Base-by-base conservation (phyloP, 2,797 vertebrate genomes). In the Brachyalestes nurse region DNA sequence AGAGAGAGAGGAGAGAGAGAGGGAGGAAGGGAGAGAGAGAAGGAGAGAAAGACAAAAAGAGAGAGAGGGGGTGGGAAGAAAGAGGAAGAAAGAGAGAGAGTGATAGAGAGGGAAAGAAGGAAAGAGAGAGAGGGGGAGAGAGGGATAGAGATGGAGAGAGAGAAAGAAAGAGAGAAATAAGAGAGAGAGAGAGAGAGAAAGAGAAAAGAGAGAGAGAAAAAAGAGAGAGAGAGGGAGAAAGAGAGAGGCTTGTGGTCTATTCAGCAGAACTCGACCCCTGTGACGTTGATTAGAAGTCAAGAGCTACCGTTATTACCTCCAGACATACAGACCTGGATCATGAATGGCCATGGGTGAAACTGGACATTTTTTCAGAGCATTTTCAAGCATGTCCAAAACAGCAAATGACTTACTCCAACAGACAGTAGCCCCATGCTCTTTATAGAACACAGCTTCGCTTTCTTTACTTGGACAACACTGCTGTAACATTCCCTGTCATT, bases 401-500 rank as follows among this genome's bases (percentile, higher is more conserved):
- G 69, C 62, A 62, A 78, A 53, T 75, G 51, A 67, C 58, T 73
- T 38, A 74, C 57, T 62, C 42, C 38, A n/a, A 60, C 74, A 77
- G 38, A 61, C 62, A 60, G 25, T 25, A 61, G 42, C 19, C 4
- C 60, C 55, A 38, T 47, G 19, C 75, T 78, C 64, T 69, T 70
- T 61, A 53, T 25, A 9, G 53, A 62, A 28, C 76, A 42, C 81
- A 5, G 8, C 62, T 55, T 69, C 67, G 53, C 47, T 82, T 80
- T 70, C 28, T 81, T 45, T 75, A 38, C 69, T 61, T 67, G 67
- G 74, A 67, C 65, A 81, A 62, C 66, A 77, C 60, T 45, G 78
- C 57, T 70, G 79, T 75, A 79, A 75, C 75, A 57, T 80, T 82
- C 67, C 47, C 91, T 90, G 93, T 91, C 93, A 92, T 92, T 91